A percentile compares a stretch with the other conserved stretches of the same genome.
Conservation (phyloP, 2,797 vertebrate species). For the Sarcophilus harrisii region DNA sequence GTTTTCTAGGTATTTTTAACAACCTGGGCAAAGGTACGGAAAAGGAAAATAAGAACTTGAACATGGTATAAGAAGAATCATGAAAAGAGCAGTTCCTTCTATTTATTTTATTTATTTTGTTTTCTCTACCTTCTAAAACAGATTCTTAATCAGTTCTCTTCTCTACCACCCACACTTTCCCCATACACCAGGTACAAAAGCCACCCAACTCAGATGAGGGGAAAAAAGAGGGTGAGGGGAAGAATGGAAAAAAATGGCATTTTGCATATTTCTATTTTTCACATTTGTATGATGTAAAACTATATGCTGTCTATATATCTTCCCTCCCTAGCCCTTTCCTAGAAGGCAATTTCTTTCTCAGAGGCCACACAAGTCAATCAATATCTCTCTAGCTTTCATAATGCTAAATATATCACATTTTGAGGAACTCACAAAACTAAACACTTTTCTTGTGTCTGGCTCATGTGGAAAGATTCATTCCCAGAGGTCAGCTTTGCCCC, state of each 20-base stretch:
- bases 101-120: neutral
- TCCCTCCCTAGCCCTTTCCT: neutral
- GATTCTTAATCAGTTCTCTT: neutral
- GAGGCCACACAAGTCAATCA: rapidly evolving
- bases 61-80: neutral
- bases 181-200: neutral
- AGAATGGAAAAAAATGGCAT: neutral
- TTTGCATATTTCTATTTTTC: neutral
- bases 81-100: neutral
- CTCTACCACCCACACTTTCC: neutral
- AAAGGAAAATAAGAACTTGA: neutral
- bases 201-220: neutral
- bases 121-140: neutral
- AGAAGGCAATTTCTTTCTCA: neutral
- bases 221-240: neutral
- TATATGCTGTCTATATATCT: neutral
- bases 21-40: neutral
- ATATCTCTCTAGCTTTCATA: neutral
- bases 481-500: neutral
- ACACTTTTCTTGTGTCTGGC: neutral
- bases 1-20: neutral
- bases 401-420: rapidly evolving
- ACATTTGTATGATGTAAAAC: neutral
- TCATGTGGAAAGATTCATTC: neutral
- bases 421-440: neutral